These are phyloP conservation scores for Charaxes varanes DNA, from an alignment of 1,140 invertebrate species.

Conservation along the genomic window DNA sequence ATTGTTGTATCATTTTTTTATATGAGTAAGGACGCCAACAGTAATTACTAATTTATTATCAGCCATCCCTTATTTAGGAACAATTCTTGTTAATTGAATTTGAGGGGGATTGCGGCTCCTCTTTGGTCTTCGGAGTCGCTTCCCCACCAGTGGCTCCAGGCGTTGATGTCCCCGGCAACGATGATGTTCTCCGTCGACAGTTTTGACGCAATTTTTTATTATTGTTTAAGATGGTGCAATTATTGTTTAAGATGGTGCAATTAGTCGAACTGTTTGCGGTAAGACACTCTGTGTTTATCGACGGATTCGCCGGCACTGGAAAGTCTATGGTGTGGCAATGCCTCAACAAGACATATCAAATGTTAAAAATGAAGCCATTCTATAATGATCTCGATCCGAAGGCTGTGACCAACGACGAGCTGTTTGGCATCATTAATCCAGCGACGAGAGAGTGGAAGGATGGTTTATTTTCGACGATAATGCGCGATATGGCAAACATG, in stretches of 20 bases:
- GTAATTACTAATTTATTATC: too few species aligned
- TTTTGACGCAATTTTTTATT: background rate
- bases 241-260: conserved; percentile 83
- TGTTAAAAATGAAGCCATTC: conserved; percentile 85
- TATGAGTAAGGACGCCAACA: too few species aligned
- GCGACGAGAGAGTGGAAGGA: conserved; percentile 97
- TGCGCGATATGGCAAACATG: conserved; percentile 94
- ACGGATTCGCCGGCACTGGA: conserved; percentile 94
- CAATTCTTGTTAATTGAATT: too few species aligned
- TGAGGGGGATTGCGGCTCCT: too few species aligned
- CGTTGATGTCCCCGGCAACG: too few species aligned
- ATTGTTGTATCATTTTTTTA: too few species aligned
- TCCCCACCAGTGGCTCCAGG: too few species aligned
- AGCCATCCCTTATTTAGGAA: too few species aligned
- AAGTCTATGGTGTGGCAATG: conserved; percentile 96
- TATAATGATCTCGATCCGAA: conserved; percentile 96
- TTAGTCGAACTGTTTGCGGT: conserved; percentile 94
- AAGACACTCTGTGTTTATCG: conserved; percentile 94
- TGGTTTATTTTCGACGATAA: conserved; percentile 93
- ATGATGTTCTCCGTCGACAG: background rate
- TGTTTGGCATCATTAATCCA: conserved; percentile 97
- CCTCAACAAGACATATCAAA: conserved; percentile 85
- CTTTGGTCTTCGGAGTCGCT: too few species aligned
- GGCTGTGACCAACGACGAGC: conserved; percentile 95
- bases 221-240: background rate